Conservation (phyloP, 2,888 invertebrate genomes). For the Papilio gigon region DNA sequence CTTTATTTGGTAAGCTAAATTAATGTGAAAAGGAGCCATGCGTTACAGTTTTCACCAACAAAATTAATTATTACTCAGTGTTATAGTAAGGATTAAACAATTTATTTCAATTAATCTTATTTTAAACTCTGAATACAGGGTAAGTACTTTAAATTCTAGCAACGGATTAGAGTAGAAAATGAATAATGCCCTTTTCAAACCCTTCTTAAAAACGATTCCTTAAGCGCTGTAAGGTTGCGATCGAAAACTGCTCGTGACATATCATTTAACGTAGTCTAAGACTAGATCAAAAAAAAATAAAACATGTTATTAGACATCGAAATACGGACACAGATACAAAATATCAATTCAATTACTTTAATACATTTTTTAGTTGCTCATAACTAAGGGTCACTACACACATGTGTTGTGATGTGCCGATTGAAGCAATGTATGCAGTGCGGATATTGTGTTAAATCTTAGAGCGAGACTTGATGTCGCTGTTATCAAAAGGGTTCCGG, state of each 20-base stretch:
- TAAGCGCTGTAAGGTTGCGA: neutral
- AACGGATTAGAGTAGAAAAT: neutral
- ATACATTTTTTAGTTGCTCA: too few relatives aligned
- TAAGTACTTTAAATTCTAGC: neutral
- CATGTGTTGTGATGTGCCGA: neutral
- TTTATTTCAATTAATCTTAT: slow-evolving; percentile 4
- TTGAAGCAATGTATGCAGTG: neutral
- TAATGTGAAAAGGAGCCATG: slow-evolving; percentile 31
- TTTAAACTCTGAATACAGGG: neutral
- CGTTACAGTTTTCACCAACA: slow-evolving; percentile 28
- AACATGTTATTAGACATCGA: too few relatives aligned
- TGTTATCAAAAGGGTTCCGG: too few relatives aligned
- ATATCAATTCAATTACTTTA: too few relatives aligned
- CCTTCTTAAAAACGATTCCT: neutral
- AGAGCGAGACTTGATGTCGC: neutral
- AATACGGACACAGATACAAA: neutral
- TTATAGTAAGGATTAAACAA: slow-evolving; percentile 16
- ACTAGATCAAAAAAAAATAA: too few relatives aligned
- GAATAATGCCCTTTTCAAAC: neutral
- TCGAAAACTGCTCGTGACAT: too few relatives aligned
- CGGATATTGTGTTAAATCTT: neutral
- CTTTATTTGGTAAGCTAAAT: slow-evolving; percentile 9
- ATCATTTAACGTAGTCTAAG: too few relatives aligned
- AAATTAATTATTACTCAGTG: slow-evolving; percentile 27
- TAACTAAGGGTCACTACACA: neutral